phyloP scores from a whole-genome alignment of 2,888 invertebrate species.

The Noctua pronuba region DNA sequence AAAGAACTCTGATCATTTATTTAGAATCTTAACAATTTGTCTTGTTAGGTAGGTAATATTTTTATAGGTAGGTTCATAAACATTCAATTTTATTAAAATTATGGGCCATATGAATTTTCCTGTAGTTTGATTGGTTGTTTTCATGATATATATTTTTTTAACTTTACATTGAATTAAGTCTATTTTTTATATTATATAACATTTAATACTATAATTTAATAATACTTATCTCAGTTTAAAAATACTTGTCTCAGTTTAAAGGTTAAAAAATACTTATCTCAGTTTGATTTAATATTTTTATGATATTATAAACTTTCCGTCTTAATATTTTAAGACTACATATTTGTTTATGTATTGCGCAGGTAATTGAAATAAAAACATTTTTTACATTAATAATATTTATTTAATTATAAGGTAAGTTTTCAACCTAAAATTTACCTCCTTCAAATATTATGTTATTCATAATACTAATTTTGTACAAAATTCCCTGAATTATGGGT shows the following conservation, averaged over 20 bases:
- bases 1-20: not conserved
- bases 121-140: not conserved
- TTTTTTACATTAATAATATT: not conserved
- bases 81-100: not conserved
- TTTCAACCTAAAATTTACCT: not conserved
- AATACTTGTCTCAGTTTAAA: no score
- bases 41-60: not conserved
- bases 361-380: not conserved
- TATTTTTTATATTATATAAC: no score
- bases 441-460: not conserved
- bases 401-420: not conserved
- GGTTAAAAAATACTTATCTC: not conserved
- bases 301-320: not conserved
- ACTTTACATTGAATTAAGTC: no score
- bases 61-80: not conserved
- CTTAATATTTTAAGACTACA: not conserved
- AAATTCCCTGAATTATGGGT: slow-evolving; percentile 51
- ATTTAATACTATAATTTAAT: no score
- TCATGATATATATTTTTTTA: not conserved
- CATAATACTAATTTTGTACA: not conserved
- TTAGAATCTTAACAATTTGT: not conserved
- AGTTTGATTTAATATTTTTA: not conserved
- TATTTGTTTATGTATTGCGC: not conserved
- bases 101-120: not conserved
- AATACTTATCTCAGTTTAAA: no score